These are phyloP conservation scores for Micropoecilia bifurca DNA, from an alignment of 2,797 vertebrate genomes.

Conservation along the genomic window DNA sequence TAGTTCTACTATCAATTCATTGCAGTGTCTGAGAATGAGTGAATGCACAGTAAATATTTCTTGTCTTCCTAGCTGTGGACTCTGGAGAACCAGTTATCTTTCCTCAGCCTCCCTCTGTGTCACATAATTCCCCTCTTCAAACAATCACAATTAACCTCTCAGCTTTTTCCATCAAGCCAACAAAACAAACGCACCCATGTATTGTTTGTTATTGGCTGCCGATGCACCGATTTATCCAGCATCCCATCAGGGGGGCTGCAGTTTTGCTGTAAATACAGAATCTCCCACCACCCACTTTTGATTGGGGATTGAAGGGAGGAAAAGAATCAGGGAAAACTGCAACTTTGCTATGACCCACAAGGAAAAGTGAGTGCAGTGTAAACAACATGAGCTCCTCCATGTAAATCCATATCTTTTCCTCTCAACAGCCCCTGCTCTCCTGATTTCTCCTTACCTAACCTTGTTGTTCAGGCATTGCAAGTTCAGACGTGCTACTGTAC, in stretches of 20 bases:
- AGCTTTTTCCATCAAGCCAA: constrained; percentile 18
- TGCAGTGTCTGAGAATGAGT: constrained; percentile 23
- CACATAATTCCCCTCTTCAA: constrained; percentile 24
- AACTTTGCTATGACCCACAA: constrained; percentile 65
- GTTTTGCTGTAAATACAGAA: constrained; percentile 55
- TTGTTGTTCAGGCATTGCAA: constrained; percentile 64
- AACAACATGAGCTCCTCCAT: constrained; percentile 39
- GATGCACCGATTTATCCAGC: constrained; percentile 55
- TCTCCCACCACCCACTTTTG: constrained; percentile 22
- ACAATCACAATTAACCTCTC: constrained; percentile 57
- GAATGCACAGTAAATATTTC: constrained; percentile 38
- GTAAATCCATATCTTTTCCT: constrained; percentile 37
- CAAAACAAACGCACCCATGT: not conserved
- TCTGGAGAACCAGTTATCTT: constrained; percentile 14
- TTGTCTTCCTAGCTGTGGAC: constrained; percentile 15
- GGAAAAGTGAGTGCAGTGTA: constrained; percentile 49
- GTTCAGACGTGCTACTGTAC: constrained; percentile 47
- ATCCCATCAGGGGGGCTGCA: constrained; percentile 54
- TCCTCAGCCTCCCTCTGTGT: constrained; percentile 5
- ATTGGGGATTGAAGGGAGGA: constrained; percentile 19
- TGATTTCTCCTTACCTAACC: constrained; percentile 15
- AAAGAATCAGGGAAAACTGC: constrained; percentile 17
- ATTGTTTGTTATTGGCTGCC: constrained; percentile 24
- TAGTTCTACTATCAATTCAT: constrained; percentile 38
- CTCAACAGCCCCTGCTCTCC: constrained; percentile 2